phyloP scores from a whole-genome alignment of 64 coral and sea anemone genomes.

The Pachyseris speciosa region DNA sequence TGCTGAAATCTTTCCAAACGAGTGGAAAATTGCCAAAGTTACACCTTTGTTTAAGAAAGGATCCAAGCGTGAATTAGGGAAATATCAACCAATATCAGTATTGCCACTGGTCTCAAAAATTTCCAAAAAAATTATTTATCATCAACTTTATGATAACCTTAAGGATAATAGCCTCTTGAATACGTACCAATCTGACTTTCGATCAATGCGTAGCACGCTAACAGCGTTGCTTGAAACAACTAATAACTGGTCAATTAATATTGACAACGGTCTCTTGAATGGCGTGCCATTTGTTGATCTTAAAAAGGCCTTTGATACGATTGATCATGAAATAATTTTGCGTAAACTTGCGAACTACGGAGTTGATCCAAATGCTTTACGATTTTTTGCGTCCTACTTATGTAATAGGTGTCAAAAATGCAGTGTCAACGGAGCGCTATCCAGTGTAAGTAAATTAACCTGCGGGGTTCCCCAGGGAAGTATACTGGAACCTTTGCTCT shows the following conservation, averaged over 20 bases:
- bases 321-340: not conserved
- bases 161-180: constrained; percentile 10
- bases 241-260: constrained; percentile 6
- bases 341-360: not conserved
- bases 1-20: constrained; percentile 42
- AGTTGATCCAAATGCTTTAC: not conserved
- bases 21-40: constrained; percentile 66
- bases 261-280: constrained; percentile 17
- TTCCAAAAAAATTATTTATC: constrained; percentile 57
- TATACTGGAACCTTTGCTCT: too few relatives aligned
- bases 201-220: not conserved
- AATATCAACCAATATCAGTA: constrained; percentile 66
- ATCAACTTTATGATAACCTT: constrained; percentile 48
- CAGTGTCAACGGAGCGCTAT: too few relatives aligned
- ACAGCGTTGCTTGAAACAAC: not conserved
- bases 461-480: too few relatives aligned
- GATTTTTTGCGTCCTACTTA: too few relatives aligned
- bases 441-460: too few relatives aligned
- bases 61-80: not conserved
- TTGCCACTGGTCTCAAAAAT: constrained; percentile 63
- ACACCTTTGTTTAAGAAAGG: constrained; percentile 51
- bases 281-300: not conserved
- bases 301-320: not conserved
- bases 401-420: too few relatives aligned
- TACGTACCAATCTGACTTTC: constrained; percentile 15